phyloP scores from a whole-genome alignment of 2,797 vertebrate genomes.

The Melanotaenia boesemani region DNA sequence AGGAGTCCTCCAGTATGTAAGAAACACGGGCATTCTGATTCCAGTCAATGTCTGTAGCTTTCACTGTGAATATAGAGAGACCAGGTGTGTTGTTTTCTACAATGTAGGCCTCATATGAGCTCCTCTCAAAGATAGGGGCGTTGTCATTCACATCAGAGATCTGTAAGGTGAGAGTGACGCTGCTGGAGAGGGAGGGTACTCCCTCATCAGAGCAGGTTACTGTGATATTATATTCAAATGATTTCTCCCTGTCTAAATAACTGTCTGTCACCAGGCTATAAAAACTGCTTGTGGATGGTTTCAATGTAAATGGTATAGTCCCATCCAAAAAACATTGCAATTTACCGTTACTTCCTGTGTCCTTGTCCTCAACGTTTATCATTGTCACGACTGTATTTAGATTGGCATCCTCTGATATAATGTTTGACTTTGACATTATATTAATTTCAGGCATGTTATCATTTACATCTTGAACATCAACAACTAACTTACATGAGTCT shows the following conservation, averaged over 20 bases:
- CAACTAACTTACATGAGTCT: slow-evolving; percentile 68
- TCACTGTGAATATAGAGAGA: too few relatives aligned
- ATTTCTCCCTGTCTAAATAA: slow-evolving; percentile 61
- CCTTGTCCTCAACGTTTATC: slow-evolving; percentile 75
- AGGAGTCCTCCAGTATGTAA: too few relatives aligned
- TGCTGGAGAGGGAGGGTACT: too few relatives aligned
- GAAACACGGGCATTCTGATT: too few relatives aligned
- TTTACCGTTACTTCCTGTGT: slow-evolving; percentile 80
- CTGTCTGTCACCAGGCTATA: slow-evolving; percentile 76
- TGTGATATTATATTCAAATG: slow-evolving; percentile 62
- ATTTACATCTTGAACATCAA: slow-evolving; percentile 81
- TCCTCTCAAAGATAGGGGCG: too few relatives aligned
- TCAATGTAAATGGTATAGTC: slow-evolving; percentile 73
- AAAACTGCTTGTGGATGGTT: slow-evolving; percentile 72
- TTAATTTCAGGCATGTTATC: slow-evolving; percentile 82
- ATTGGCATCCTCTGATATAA: slow-evolving; percentile 61
- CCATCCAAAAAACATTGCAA: slow-evolving; percentile 67
- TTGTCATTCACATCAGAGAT: too few relatives aligned
- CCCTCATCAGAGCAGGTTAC: slow-evolving; percentile 18
- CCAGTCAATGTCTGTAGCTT: too few relatives aligned
- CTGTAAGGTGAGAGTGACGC: too few relatives aligned
- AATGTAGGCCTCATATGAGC: too few relatives aligned
- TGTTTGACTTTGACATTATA: slow-evolving; percentile 67
- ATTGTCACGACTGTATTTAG: slow-evolving; percentile 66
- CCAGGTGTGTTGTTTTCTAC: too few relatives aligned